phyloP scores from a whole-genome alignment of 2,888 invertebrate species.

The Lycocerus yunnanus region DNA sequence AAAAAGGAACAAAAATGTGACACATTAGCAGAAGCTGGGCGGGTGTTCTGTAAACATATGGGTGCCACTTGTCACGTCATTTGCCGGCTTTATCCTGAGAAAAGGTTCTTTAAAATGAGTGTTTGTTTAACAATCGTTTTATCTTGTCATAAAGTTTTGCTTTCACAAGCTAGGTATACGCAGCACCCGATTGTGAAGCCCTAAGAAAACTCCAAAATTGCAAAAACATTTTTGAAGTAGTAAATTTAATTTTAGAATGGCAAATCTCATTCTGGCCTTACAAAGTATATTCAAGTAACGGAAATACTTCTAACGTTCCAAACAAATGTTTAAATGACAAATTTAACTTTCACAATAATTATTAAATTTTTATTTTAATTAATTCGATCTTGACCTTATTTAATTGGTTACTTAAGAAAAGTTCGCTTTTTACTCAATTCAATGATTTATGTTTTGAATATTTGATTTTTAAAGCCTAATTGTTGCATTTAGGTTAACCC shows the following conservation, averaged over 20 bases:
- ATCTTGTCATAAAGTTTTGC: neutral
- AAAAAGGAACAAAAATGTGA: constrained; percentile 36
- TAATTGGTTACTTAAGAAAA: neutral
- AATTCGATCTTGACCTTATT: neutral
- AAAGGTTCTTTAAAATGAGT: neutral
- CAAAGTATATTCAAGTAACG: neutral
- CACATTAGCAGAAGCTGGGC: constrained; percentile 32
- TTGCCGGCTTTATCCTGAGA: constrained; percentile 25
- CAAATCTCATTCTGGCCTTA: neutral
- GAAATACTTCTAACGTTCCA: neutral
- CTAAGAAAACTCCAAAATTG: neutral
- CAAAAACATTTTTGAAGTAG: neutral
- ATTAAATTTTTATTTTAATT: neutral
- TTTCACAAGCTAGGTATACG: neutral
- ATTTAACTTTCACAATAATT: neutral
- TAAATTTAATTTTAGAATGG: neutral
- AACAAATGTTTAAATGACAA: neutral
- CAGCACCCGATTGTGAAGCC: neutral
- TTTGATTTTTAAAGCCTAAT: neutral
- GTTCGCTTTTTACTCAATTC: neutral
- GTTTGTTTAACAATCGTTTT: constrained; percentile 2
- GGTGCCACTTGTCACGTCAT: constrained; percentile 51
- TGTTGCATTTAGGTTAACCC: too few species aligned
- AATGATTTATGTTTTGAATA: neutral
- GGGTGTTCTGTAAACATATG: constrained; percentile 50